Percentiles rank a stretch among this genome's conserved stretches.
These are phyloP conservation scores for Typhlichthys subterraneus DNA, from an alignment of 2,797 vertebrate genomes.

Conservation along the genomic window DNA sequence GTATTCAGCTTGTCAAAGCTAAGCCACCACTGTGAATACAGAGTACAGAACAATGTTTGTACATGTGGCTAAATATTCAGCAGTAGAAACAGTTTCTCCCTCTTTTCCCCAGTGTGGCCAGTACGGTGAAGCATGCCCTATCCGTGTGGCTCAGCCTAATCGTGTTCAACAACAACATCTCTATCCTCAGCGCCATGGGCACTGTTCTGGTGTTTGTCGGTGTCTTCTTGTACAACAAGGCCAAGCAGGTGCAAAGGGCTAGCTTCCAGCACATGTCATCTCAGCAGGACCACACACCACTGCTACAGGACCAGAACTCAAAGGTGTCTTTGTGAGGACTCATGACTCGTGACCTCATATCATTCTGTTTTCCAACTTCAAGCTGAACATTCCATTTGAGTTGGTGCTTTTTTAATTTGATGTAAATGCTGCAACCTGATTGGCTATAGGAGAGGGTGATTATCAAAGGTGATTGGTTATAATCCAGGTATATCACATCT, in stretches of 20 bases:
- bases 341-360: neutral
- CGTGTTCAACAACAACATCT: conserved; percentile 92
- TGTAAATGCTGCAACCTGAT: too few relatives aligned
- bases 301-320: conserved; percentile 46
- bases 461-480: too few relatives aligned
- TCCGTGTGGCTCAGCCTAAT: conserved; percentile 97
- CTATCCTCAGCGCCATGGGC: conserved; percentile 85
- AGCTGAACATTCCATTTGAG: neutral
- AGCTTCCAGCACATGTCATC: conserved; percentile 75
- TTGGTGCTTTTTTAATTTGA: too few relatives aligned
- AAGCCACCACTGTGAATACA: too few relatives aligned
- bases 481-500: too few relatives aligned
- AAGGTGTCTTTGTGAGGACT: conserved; percentile 32
- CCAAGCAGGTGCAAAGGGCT: conserved; percentile 85
- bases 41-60: neutral
- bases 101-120: conserved; percentile 84
- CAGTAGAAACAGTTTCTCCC: neutral
- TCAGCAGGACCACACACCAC: conserved; percentile 50
- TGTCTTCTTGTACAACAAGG: conserved; percentile 91
- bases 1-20: too few relatives aligned
- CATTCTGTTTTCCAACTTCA: neutral
- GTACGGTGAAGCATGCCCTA: conserved; percentile 94
- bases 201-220: conserved; percentile 87
- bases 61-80: neutral
- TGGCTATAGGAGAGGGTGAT: too few relatives aligned